phyloP scores from a whole-genome alignment of 1,140 invertebrate genomes.

The Meloidogyne hapla region DNA sequence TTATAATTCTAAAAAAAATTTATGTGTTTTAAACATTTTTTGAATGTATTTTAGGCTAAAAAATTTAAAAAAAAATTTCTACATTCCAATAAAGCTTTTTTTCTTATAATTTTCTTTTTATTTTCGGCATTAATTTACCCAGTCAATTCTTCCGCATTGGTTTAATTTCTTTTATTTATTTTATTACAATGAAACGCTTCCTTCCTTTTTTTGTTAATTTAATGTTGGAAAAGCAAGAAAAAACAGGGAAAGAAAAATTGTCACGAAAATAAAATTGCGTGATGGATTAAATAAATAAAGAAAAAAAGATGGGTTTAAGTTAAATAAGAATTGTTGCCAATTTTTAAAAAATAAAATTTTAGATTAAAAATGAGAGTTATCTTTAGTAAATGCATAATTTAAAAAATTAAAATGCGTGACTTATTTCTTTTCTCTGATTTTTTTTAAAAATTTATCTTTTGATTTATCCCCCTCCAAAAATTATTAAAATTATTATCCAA shows the following conservation, averaged over 20 bases:
- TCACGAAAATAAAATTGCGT: not conserved
- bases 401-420: too few species aligned
- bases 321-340: not conserved
- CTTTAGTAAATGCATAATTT: too few species aligned
- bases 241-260: slow-evolving; percentile 4
- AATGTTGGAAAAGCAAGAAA: not conserved
- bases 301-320: not conserved
- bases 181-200: not conserved
- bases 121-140: not conserved
- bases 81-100: not conserved
- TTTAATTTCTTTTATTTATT: not conserved
- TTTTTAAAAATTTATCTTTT: too few species aligned
- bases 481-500: not conserved
- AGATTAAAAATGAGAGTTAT: too few species aligned
- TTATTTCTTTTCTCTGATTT: too few species aligned
- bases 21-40: too few species aligned
- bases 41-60: not conserved
- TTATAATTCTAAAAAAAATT: too few species aligned
- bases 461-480: too few species aligned
- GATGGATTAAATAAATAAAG: slow-evolving; percentile 12
- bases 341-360: not conserved
- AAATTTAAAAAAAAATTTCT: not conserved
- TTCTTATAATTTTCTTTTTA: too few species aligned
- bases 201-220: slow-evolving; percentile 1
- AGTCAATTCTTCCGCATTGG: not conserved